A percentile compares a stretch with the other conserved stretches of the same genome.
These are phyloP conservation scores for Thalassoma bifasciatum DNA, from an alignment of 2,113 vertebrate genomes.

Conservation along the genomic window DNA sequence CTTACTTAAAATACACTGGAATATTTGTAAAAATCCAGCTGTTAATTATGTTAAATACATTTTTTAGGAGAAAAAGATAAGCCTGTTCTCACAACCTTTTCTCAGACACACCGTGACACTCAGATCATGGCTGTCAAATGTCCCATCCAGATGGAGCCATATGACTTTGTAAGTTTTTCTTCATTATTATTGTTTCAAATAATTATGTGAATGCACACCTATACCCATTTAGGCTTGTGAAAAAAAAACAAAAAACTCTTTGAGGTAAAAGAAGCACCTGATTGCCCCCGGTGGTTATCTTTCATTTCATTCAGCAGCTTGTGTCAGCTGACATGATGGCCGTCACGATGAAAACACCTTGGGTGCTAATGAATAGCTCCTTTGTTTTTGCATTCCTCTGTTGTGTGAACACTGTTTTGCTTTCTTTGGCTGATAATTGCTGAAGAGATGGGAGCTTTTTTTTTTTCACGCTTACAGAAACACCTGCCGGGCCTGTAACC, in stretches of 20 bases:
- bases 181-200: constrained; percentile 53
- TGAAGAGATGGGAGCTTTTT: constrained; percentile 56
- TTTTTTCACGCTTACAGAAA: constrained; percentile 51
- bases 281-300: constrained; percentile 76
- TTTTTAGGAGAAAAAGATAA: too few species aligned
- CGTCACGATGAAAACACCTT: constrained; percentile 76
- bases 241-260: too few species aligned
- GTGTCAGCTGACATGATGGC: constrained; percentile 76
- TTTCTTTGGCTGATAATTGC: constrained; percentile 81
- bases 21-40: too few species aligned
- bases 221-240: constrained; percentile 25
- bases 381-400: constrained; percentile 82
- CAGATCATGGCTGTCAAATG: constrained; percentile 45
- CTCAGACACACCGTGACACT: not conserved
- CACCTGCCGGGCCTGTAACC: constrained; percentile 62
- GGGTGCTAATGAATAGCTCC: constrained; percentile 74
- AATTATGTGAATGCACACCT: not conserved
- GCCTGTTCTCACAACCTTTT: not conserved
- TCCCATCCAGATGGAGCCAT: constrained; percentile 68
- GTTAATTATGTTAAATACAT: too few species aligned
- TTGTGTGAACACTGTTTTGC: constrained; percentile 77
- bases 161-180: constrained; percentile 51
- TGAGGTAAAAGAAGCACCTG: constrained; percentile 73
- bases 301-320: constrained; percentile 70
- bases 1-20: too few species aligned